Evolutionary conservation across 2,888 invertebrate genomes (phyloP).

Genomic region (Diploptera punctata): DNA sequence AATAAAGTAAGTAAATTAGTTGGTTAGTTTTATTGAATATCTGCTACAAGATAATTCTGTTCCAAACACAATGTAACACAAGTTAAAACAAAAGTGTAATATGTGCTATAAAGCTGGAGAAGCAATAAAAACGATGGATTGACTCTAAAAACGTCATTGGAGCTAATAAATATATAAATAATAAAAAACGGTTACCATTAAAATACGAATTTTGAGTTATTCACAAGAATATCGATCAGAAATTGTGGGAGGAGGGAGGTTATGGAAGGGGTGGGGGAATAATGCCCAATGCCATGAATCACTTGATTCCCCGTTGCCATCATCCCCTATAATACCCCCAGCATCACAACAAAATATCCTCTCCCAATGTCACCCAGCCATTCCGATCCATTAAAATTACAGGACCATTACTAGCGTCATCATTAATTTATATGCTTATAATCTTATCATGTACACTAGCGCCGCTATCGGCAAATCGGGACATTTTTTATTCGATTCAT

Average conservation of each 20-base stretch:
- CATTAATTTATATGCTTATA: neutral
- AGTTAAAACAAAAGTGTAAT: no score
- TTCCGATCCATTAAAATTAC: constrained; percentile 3
- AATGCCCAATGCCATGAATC: neutral
- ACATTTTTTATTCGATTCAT: neutral
- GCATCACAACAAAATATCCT: neutral
- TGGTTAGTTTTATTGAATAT: no score
- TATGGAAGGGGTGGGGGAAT: no score
- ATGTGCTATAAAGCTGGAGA: no score
- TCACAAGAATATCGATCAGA: constrained; percentile 1
- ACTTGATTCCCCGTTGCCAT: neutral
- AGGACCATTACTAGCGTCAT: neutral
- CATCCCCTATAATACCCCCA: neutral
- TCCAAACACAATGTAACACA: no score
- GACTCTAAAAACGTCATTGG: no score
- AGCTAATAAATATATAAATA: no score
- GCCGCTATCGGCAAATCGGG: neutral
- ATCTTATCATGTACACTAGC: neutral
- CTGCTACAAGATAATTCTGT: no score
- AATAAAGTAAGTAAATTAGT: no score
- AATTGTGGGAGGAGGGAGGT: no score
- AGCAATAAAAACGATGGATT: no score
- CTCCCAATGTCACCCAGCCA: neutral
- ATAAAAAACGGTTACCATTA: neutral
- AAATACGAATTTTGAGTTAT: constrained; percentile 5